Base-by-base conservation (phyloP, 2,888 invertebrate species). In the Ophioninae sp. region DNA sequence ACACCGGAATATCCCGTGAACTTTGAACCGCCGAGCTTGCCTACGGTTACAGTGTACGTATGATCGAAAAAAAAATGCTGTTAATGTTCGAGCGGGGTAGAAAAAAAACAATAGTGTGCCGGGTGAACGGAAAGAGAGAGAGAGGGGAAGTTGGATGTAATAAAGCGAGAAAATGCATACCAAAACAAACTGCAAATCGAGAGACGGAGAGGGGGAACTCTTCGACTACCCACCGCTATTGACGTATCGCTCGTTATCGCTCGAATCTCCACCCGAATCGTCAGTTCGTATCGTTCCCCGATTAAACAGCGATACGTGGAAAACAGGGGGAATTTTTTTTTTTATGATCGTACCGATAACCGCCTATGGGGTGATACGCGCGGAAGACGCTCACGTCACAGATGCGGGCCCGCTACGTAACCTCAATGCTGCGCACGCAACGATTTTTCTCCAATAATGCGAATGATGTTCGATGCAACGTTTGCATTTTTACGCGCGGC, bases 341-440 rank as follows among this genome's bases (percentile, higher is more conserved):
- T 59, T 22, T 3, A 72, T 30, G 30, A 68, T 79, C 74, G 63
- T 68, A 22, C 61, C 74, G 79, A 75, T 44, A 81, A 37, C 77
- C 81, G 72, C 67, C 73, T 76, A 74, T 58, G 75, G 83, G 65
- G 73, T 63, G 76, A 39, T 64, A 75, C 65, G 71, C 79, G 69
- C 58, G 75, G 71, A 86, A 83, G 78, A 85, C 78, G 82, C 82
- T 80, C 88, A 88, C 85, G 86, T 87, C 84, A 85, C 80, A 85
- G 86, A 87, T 87, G 86, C 85, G 87, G 81, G 87, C 86, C 85
- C 79, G 63, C 82, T 79, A 86, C 86, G 84, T 90, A 89, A 90
- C 90, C 89, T 87, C 72, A 87, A 86, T 69, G 85, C 10, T 90
- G 90, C 89, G 90, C 87, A 87, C 89, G 90, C 90, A 90, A 63